These are phyloP conservation scores for Apistogramma diplotaenia DNA, from an alignment of 2,113 vertebrate species.

Conservation along the genomic window DNA sequence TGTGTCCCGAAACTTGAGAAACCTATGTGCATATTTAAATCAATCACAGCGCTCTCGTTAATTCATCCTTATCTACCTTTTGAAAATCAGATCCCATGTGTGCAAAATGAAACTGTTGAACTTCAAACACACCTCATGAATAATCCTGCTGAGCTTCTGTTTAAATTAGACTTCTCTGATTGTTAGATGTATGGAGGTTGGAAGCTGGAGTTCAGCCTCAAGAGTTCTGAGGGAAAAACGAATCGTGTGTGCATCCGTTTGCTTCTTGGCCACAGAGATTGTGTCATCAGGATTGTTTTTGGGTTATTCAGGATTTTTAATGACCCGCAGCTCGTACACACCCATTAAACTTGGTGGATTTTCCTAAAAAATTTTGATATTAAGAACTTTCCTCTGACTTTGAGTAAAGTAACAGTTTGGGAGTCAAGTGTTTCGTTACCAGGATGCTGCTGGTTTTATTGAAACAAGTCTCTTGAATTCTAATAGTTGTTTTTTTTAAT, in stretches of 20 bases:
- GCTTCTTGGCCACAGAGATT: neutral
- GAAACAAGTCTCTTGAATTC: neutral
- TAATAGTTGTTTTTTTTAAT: neutral
- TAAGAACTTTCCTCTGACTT: neutral
- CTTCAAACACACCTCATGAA: constrained; percentile 82
- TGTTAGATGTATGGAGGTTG: constrained; percentile 62
- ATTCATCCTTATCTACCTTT: constrained; percentile 74
- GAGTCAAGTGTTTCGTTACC: neutral
- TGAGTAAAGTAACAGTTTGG: neutral
- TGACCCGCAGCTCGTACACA: neutral
- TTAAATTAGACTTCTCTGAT: constrained; percentile 73
- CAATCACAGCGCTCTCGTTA: constrained; percentile 67
- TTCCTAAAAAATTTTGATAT: neutral
- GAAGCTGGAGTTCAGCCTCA: constrained; percentile 34
- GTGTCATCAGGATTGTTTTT: neutral
- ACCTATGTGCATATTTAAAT: constrained; percentile 67
- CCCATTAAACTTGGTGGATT: neutral
- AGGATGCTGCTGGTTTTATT: neutral
- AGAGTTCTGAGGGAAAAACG: neutral
- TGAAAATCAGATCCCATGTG: constrained; percentile 76
- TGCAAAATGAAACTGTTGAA: constrained; percentile 71
- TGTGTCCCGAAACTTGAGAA: constrained; percentile 60
- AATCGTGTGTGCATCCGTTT: neutral
- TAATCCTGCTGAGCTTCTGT: constrained; percentile 68
- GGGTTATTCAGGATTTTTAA: neutral